Evolutionary conservation across 2,113 vertebrate species (phyloP).

Genomic region (Poecilia latipinna): DNA sequence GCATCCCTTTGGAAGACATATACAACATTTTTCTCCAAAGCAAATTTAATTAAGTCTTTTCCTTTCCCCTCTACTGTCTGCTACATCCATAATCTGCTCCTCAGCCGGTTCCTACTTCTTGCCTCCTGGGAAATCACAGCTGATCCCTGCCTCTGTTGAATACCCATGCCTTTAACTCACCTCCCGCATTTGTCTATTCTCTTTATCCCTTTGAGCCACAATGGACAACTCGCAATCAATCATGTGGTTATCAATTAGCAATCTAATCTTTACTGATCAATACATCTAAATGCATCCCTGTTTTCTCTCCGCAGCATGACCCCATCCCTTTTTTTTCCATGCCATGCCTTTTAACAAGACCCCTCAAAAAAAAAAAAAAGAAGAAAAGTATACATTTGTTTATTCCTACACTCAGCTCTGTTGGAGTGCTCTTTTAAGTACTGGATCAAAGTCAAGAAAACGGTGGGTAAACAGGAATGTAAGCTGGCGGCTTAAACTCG

Average conservation of each 20-base stretch:
- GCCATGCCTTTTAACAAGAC: neutral
- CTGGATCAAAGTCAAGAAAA: conserved; percentile 50
- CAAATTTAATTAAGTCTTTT: conserved; percentile 58
- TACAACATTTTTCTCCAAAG: conserved; percentile 31
- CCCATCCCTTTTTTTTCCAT: neutral
- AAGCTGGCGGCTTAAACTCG: conserved; percentile 41
- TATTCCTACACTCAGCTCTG: conserved; percentile 5
- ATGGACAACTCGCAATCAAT: conserved; percentile 42
- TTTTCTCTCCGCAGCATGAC: neutral
- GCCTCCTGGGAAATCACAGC: conserved; percentile 65
- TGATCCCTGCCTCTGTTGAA: conserved; percentile 52
- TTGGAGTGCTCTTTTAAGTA: conserved; percentile 18
- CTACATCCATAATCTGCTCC: conserved; percentile 42
- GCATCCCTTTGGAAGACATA: conserved; percentile 1
- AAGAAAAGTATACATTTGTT: neutral
- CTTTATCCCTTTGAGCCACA: conserved; percentile 33
- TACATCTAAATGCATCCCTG: conserved; percentile 1
- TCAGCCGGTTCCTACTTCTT: conserved; percentile 35
- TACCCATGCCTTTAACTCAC: conserved; percentile 28
- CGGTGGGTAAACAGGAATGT: conserved; percentile 40
- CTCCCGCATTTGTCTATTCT: conserved; percentile 35
- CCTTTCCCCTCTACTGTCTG: conserved; percentile 27
- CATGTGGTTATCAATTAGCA: conserved; percentile 46
- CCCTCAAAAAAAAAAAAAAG: neutral
- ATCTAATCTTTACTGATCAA: conserved; percentile 30